A percentile compares a stretch with the other conserved stretches of the same genome.
These are phyloP conservation scores for Scelioninae gen. 2 DNA, from an alignment of 2,888 invertebrate genomes.

Conservation along the genomic window DNA sequence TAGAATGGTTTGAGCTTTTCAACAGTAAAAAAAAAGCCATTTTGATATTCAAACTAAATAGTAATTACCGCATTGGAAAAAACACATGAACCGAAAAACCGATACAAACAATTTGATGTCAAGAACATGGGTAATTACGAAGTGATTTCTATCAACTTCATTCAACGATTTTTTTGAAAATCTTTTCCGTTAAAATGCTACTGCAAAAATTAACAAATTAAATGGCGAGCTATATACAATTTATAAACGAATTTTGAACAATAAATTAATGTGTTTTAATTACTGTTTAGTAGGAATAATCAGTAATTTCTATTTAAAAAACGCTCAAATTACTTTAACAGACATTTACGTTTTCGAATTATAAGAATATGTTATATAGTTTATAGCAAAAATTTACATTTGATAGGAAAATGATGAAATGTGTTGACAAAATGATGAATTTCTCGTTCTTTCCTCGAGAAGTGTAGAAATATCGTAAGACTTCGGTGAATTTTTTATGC, in stretches of 20 bases:
- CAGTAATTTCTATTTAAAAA: not conserved
- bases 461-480: not conserved
- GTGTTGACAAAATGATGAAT: not conserved
- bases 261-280: not conserved
- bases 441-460: not conserved
- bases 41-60: not conserved
- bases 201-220: no score
- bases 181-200: no score
- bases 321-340: constrained; percentile 21
- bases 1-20: not conserved
- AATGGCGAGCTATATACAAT: no score
- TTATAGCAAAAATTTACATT: constrained; percentile 16
- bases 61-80: not conserved
- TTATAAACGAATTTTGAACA: not conserved
- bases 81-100: no score
- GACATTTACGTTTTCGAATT: constrained; percentile 25
- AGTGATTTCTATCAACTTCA: no score
- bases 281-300: not conserved
- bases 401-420: not conserved
- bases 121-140: no score
- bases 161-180: no score
- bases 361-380: constrained; percentile 34
- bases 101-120: no score
- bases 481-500: not conserved
- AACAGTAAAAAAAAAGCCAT: not conserved